These are phyloP conservation scores for Cairina moschata DNA, from an alignment of 2,113 vertebrate species.

Conservation along the genomic window DNA sequence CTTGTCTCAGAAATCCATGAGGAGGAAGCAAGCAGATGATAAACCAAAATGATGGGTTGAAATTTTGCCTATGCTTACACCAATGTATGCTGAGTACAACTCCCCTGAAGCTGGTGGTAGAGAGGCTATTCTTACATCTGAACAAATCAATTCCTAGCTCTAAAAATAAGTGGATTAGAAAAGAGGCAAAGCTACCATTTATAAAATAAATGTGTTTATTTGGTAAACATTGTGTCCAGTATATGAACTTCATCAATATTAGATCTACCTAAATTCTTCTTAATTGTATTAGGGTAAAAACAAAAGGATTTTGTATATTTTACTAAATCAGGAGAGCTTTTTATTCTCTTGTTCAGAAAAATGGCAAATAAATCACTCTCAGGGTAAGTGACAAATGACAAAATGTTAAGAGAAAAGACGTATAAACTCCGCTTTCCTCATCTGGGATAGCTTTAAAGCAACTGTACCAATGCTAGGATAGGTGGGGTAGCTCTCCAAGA, in stretches of 20 bases:
- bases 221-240: constrained; percentile 1
- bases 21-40: neutral
- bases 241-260: neutral
- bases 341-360: neutral
- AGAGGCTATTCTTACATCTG: neutral
- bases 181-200: neutral
- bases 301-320: constrained; percentile 29
- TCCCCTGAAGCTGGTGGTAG: neutral
- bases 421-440: neutral
- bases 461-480: neutral
- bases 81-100: neutral
- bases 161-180: neutral
- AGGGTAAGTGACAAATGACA: neutral
- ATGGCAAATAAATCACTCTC: neutral
- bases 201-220: constrained; percentile 27
- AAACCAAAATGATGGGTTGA: neutral
- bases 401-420: neutral
- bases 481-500: neutral
- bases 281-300: neutral
- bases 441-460: neutral
- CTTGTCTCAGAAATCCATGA: neutral
- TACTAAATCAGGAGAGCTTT: neutral
- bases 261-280: neutral
- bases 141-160: neutral
- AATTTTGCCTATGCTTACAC: neutral